Conservation (phyloP, 1,140 invertebrate genomes). For the Brachionus angularis region DNA sequence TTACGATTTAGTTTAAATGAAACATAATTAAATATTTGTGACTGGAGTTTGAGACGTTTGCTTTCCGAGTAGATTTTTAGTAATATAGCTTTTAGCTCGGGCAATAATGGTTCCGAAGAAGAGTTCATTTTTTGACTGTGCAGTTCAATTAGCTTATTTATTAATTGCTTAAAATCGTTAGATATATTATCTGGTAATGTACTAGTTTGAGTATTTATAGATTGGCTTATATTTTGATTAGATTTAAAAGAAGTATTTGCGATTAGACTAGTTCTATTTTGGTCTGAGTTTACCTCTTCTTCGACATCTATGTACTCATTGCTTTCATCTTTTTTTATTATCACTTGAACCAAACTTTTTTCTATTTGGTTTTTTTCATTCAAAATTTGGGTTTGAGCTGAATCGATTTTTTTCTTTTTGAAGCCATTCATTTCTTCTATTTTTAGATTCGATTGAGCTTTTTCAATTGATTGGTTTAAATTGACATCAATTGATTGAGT, state of each 20-base stretch:
- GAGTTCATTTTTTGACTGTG: not conserved
- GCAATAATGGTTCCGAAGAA: not conserved
- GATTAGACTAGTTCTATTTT: too few species aligned
- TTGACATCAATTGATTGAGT: not conserved
- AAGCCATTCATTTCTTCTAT: not conserved
- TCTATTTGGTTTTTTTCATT: conserved; percentile 16
- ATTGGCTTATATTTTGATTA: not conserved
- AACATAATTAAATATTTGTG: conserved; percentile 18
- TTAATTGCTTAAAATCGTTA: not conserved
- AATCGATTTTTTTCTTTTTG: conserved; percentile 33
- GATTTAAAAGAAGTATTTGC: too few species aligned
- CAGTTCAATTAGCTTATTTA: conserved; percentile 2
- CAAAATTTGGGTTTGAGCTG: not conserved
- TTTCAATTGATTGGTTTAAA: not conserved
- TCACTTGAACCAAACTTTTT: not conserved
- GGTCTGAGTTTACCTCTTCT: conserved; percentile 14
- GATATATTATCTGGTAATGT: not conserved
- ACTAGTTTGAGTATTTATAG: not conserved
- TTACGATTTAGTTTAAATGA: conserved; percentile 1
- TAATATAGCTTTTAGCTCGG: not conserved
- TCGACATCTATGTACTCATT: conserved; percentile 36
- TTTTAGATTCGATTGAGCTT: not conserved
- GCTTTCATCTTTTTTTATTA: not conserved
- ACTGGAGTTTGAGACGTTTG: conserved; percentile 5
- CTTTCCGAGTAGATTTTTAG: not conserved